These are phyloP conservation scores for Gerosis bhagava DNA, from an alignment of 2,888 invertebrate genomes.

Conservation along the genomic window DNA sequence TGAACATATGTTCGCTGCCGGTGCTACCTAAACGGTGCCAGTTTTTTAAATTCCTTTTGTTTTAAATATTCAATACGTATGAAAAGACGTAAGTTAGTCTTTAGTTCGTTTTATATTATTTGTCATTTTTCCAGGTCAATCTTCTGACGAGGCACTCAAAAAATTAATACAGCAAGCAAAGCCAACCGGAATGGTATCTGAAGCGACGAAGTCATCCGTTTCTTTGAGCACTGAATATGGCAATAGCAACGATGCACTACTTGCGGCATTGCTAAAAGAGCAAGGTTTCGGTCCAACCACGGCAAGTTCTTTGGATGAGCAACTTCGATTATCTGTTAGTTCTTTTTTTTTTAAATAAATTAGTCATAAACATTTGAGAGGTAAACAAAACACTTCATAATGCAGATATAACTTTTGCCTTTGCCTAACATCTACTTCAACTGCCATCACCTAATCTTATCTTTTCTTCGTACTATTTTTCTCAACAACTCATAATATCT, in stretches of 20 bases:
- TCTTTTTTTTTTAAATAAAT: constrained; percentile 17
- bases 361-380: constrained; percentile 9
- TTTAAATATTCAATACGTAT: no score
- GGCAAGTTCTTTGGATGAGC: constrained; percentile 83
- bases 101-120: not conserved
- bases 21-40: no score
- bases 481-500: no score
- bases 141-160: constrained; percentile 69
- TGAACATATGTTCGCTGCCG: no score
- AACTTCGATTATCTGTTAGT: constrained; percentile 82
- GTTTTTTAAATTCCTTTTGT: no score
- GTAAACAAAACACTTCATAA: constrained; percentile 22
- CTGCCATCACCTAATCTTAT: constrained; percentile 20
- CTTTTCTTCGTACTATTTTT: constrained; percentile 27
- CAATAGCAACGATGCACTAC: constrained; percentile 85
- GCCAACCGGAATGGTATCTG: constrained; percentile 61
- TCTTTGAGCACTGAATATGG: constrained; percentile 80
- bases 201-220: constrained; percentile 67
- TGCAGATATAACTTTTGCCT: constrained; percentile 24
- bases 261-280: constrained; percentile 87
- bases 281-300: constrained; percentile 89
- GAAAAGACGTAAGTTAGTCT: no score
- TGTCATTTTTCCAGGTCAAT: constrained; percentile 57
- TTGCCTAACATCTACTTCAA: constrained; percentile 22
- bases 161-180: constrained; percentile 62